A percentile compares a stretch with the other conserved stretches of the same genome.
Conservation (phyloP, 2,888 invertebrate species). For the Mythimna vitellina region DNA sequence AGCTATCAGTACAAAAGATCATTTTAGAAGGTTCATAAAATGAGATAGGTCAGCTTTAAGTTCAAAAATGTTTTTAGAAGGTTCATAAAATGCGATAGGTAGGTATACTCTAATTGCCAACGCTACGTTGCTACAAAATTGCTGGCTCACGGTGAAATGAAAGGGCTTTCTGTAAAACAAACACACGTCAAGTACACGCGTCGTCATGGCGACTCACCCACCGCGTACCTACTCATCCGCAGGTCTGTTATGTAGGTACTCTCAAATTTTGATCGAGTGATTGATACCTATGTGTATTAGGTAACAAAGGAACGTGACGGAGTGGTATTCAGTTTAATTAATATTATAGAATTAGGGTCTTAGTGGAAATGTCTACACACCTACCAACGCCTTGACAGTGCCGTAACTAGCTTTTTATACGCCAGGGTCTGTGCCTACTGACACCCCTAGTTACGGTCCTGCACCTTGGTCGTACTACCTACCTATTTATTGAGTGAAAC, state of each 20-base stretch:
- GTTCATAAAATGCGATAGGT: constrained; percentile 9
- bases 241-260: constrained; percentile 25
- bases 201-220: constrained; percentile 44
- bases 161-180: constrained; percentile 56
- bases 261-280: constrained; percentile 55
- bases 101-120: constrained; percentile 22
- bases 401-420: too few species aligned
- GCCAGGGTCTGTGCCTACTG: too few species aligned
- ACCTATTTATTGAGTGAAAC: too few species aligned
- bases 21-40: constrained; percentile 8
- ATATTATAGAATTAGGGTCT: constrained; percentile 20
- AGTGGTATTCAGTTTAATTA: constrained; percentile 18
- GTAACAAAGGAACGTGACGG: constrained; percentile 36
- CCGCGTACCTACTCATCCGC: constrained; percentile 20
- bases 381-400: background rate
- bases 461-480: too few species aligned
- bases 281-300: constrained; percentile 51
- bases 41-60: background rate
- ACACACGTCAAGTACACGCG: constrained; percentile 58
- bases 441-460: too few species aligned
- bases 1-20: background rate
- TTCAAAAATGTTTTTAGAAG: background rate
- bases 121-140: constrained; percentile 25
- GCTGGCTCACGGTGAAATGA: constrained; percentile 43
- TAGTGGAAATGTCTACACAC: constrained; percentile 5